These are phyloP conservation scores for Pristiophorus japonicus DNA, from an alignment of 2,113 vertebrate species.

Conservation along the genomic window DNA sequence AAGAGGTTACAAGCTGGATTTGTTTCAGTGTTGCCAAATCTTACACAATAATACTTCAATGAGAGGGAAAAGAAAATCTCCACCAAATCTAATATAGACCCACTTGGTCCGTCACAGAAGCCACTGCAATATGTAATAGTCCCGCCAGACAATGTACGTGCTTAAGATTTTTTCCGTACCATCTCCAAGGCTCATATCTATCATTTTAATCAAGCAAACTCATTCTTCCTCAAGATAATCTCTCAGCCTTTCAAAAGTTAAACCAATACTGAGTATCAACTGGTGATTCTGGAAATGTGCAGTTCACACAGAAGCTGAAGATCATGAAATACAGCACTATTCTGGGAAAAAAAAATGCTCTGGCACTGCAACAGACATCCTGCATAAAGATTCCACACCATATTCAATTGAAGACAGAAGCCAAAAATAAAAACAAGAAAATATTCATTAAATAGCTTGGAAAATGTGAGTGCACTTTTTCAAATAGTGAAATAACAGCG, in stretches of 20 bases:
- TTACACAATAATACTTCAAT: no score
- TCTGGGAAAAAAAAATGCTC: no score
- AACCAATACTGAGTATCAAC: not conserved
- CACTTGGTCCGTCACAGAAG: no score
- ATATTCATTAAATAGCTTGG: not conserved
- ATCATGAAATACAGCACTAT: no score
- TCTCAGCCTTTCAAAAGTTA: not conserved
- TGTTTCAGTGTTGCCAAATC: no score
- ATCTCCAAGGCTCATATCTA: no score
- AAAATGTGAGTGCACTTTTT: not conserved
- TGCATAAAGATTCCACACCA: not conserved
- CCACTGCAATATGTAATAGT: no score
- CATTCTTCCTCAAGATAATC: not conserved
- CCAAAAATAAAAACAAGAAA: not conserved
- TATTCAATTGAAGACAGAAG: not conserved
- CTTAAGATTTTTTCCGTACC: no score
- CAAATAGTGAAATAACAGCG: not conserved
- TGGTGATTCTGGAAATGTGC: not conserved
- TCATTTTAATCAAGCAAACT: not conserved
- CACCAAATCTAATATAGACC: no score
- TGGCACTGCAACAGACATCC: not conserved
- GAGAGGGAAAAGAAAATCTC: no score
- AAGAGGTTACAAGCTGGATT: no score
- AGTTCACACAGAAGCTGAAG: not conserved
- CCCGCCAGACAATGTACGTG: no score